phyloP scores from a whole-genome alignment of 2,113 vertebrate species.

The Gopherus evgoodei region DNA sequence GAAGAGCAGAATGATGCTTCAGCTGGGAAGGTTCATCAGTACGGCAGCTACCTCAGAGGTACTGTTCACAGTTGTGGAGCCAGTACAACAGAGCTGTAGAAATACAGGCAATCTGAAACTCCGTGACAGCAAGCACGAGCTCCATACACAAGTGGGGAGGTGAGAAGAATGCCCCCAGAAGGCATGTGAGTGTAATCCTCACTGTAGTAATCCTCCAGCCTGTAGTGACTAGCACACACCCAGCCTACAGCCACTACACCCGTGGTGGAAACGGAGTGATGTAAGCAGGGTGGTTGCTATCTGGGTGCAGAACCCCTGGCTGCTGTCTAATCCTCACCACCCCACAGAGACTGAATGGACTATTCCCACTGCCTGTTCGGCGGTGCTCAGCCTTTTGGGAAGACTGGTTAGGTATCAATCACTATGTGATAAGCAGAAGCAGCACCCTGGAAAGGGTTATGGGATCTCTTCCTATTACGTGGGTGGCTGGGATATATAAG shows the following conservation, averaged over 20 bases:
- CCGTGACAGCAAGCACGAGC: background rate
- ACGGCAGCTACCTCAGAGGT: background rate
- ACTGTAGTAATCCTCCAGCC: background rate
- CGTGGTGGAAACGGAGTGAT: background rate
- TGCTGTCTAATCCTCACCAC: background rate
- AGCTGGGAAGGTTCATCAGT: background rate
- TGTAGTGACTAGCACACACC: background rate
- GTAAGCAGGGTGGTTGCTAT: background rate
- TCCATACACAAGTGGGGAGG: background rate
- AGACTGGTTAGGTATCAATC: background rate
- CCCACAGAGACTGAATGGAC: background rate
- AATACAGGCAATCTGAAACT: constrained; percentile 22
- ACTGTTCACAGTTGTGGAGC: background rate
- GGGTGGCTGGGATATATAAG: constrained; percentile 35
- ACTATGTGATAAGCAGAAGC: background rate
- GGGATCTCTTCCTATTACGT: constrained; percentile 25
- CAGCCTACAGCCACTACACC: background rate
- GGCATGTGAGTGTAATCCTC: background rate
- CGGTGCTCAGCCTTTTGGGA: background rate
- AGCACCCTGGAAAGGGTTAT: constrained; percentile 18
- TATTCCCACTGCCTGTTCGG: no score
- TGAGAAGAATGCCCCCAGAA: background rate
- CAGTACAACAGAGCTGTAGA: constrained; percentile 6
- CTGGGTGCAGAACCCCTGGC: fast-evolving
- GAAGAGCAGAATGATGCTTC: background rate